phyloP scores from a whole-genome alignment of 2,888 invertebrate species.

The Euspilapteryx auroguttella region DNA sequence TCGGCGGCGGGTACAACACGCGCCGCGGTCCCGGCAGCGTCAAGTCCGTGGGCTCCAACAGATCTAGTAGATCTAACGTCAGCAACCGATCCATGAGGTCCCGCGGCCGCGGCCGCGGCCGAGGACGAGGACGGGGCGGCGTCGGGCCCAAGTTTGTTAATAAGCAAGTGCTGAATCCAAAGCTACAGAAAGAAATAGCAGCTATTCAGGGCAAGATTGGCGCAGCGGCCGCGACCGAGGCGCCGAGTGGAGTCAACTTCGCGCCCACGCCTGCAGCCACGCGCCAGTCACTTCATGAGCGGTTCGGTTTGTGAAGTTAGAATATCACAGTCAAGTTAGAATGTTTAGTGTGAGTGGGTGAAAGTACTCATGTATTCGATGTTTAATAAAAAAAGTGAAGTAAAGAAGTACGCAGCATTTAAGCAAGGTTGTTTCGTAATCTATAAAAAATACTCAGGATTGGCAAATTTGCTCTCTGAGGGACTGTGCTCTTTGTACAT shows the following conservation, averaged over 20 bases:
- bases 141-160: slow-evolving; percentile 36
- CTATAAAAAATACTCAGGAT: too few relatives aligned
- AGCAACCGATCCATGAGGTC: slow-evolving; percentile 20
- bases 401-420: too few relatives aligned
- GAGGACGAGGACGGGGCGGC: slow-evolving; percentile 30
- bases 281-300: slow-evolving; percentile 38
- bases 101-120: slow-evolving; percentile 21
- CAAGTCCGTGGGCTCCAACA: slow-evolving; percentile 39
- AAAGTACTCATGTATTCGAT: too few relatives aligned
- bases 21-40: slow-evolving; percentile 44
- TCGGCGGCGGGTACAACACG: slow-evolving; percentile 29
- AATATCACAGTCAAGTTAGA: too few relatives aligned
- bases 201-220: slow-evolving; percentile 38
- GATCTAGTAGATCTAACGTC: slow-evolving; percentile 17
- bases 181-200: slow-evolving; percentile 48
- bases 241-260: slow-evolving; percentile 28
- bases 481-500: too few relatives aligned
- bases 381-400: too few relatives aligned
- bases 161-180: slow-evolving; percentile 38
- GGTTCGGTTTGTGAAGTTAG: too few relatives aligned
- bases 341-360: too few relatives aligned
- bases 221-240: slow-evolving; percentile 14
- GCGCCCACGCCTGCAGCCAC: slow-evolving; percentile 41
- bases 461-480: too few relatives aligned
- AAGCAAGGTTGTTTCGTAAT: too few relatives aligned